Conservation (phyloP, 2,113 vertebrate species). For the Scolopax mira region DNA sequence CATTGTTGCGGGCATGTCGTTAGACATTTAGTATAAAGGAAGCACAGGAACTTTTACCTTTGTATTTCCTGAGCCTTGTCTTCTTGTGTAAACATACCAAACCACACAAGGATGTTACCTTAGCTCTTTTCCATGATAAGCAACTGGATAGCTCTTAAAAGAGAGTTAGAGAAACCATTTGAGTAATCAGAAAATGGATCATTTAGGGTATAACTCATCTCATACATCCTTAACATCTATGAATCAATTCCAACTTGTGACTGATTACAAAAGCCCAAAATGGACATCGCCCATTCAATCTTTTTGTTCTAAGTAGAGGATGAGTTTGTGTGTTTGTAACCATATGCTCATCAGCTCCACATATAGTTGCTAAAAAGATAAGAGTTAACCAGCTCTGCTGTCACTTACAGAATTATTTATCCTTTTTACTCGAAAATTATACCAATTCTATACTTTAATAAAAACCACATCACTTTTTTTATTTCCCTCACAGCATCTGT, state of each 20-base stretch:
- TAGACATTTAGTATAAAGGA: background rate
- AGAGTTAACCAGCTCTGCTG: background rate
- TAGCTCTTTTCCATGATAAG: background rate
- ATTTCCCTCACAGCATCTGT: background rate
- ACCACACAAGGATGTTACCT: background rate
- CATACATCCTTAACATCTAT: background rate
- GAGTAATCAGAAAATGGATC: background rate
- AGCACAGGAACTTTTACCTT: background rate
- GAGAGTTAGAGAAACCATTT: background rate
- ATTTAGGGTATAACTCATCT: background rate
- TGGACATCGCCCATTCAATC: background rate
- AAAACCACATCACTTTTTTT: background rate
- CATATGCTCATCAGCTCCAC: background rate
- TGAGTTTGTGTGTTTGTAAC: accelerated
- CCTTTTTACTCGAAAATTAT: background rate
- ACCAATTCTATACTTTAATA: background rate
- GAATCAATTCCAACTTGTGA: background rate
- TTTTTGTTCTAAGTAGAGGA: background rate
- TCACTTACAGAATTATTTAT: background rate
- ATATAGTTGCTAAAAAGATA: background rate
- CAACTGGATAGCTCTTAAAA: background rate
- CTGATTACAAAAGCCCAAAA: background rate
- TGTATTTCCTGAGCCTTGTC: background rate
- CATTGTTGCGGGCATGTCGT: background rate
- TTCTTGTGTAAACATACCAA: background rate